Evolutionary conservation across 2,888 invertebrate genomes (phyloP), one percentile per base, ranked within the genome.

Genomic region (Anthophora plumipes): DNA sequence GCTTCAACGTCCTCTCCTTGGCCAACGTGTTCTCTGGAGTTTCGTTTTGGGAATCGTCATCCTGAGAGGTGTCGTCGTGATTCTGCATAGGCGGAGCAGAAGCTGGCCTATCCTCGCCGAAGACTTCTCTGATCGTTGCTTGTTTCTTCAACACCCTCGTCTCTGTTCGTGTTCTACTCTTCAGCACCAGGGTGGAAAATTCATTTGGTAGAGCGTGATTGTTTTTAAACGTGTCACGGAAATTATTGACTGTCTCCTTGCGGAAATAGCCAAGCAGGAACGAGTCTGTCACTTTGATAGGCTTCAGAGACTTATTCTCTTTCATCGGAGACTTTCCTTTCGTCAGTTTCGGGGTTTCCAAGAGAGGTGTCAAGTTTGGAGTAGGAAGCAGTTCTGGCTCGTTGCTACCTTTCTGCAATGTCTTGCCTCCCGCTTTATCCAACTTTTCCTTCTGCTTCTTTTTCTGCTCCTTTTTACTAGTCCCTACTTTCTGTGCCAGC

Each of bases 91-190:
- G 97, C 0, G 97, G 97, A 0, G 97, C 97, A 0, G 97, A 97
- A 0, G 97, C 97, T 0, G 97, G 97, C 55, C 97, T 94, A 89
- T 97, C 97, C 80, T 95, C 95, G 0, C 97, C 97, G 92, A 97
- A 97, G 3, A 97, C 97, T 93, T 97, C 97, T 86, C 97, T 96
- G 57, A 97, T 97, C 4, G 97, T 96, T 55, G 97, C 97, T 88
- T 96, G 94, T 90, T 96, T 96, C 92, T 97, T 96, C 85, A 95
- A 92, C 22, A 96, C 95, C 88, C 96, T 94, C 61, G 96, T 96
- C 91, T 97, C 97, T 46, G 96, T 96, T 88, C 97, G 94, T 22
- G 97, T 97, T 88, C 97, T 94, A 60, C 96, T 95, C 90, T 96
- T 96, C 77, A 97, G 91, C 64, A 97, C 95, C 46, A 96, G 95